Evolutionary conservation across 2,113 vertebrate genomes (phyloP), one percentile per base, ranked within the genome.

Genomic region (Canis aureus): DNA sequence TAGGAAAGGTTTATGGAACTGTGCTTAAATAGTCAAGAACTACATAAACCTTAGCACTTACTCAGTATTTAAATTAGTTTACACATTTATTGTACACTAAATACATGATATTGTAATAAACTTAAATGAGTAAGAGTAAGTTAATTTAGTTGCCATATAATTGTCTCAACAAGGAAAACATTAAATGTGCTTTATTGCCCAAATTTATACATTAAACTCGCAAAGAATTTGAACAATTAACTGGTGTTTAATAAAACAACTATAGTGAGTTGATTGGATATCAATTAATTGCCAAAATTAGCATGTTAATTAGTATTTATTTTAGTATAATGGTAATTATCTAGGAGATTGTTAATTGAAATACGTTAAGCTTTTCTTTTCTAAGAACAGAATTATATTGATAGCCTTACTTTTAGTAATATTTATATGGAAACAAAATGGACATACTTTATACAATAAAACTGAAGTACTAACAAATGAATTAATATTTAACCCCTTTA

Each of bases 261-360:
- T 91, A 23, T 96, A 95, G 57, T 97, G 38, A 43, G 81, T 98
- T 97, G 97, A 98, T 97, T 98, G 92, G 80, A 97, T 97, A 98
- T 97, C 97, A 98, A 98, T 98, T 98, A 98, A 98, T 98, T 98
- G 90, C 73, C 59, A 97, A 97, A 98, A 98, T 98, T 98, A 98
- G 38, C 96, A 98, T 97, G 85, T 96, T 98, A 99, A 98, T 99
- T 98, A 94, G 49, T 49, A 98, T 98, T 98, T 98, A 98, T 98
- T 97, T 98, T 98, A 94, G 25, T 93, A 97, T 97, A 97, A 78
- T 94, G 27, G 53, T 96, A 96, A 82, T 95, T 98, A 97, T 98
- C 87, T 98, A 97, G 71, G 76, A 81, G 86, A 92, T 95, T 98
- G 91, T 84, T 98, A 98, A 98, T 98, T 98, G 92, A 98, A 98